phyloP scores from a whole-genome alignment of 1,140 invertebrate species.

The Latrodectus geometricus region DNA sequence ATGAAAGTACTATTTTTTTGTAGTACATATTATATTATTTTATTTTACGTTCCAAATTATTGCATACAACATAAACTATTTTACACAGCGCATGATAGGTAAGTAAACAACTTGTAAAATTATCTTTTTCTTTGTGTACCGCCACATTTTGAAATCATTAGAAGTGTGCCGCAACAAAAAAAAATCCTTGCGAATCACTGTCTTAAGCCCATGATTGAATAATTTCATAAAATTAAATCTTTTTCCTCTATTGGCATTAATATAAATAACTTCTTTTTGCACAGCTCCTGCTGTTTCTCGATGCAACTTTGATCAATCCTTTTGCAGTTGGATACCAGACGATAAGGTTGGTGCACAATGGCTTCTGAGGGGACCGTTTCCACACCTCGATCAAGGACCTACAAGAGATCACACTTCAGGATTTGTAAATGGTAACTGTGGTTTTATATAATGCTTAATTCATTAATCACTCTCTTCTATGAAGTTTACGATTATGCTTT shows the following conservation, averaged over 20 bases:
- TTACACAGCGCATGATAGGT: no score
- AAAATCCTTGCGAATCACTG: no score
- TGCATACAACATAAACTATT: no score
- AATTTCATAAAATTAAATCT: no score
- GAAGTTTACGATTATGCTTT: neutral
- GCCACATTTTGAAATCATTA: no score
- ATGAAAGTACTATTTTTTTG: no score
- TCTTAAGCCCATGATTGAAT: no score
- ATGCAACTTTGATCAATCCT: conserved; percentile 56
- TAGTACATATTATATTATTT: no score
- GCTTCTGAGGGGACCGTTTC: conserved; percentile 11
- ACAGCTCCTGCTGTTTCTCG: conserved; percentile 13
- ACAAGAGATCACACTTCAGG: conserved; percentile 60
- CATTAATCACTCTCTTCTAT: neutral
- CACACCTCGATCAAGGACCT: conserved; percentile 35
- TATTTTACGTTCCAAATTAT: no score
- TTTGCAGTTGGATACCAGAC: conserved; percentile 49
- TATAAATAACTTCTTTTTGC: neutral
- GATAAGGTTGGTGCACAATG: neutral
- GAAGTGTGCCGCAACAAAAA: no score
- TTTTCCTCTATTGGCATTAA: neutral
- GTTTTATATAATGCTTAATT: neutral
- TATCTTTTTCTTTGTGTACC: no score
- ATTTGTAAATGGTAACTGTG: conserved; percentile 30
- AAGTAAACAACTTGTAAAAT: no score